Percentiles rank a stretch among this genome's conserved stretches.
Evolutionary conservation across 1,140 invertebrate species (phyloP).

Genomic region (Drosophila tristis): DNA sequence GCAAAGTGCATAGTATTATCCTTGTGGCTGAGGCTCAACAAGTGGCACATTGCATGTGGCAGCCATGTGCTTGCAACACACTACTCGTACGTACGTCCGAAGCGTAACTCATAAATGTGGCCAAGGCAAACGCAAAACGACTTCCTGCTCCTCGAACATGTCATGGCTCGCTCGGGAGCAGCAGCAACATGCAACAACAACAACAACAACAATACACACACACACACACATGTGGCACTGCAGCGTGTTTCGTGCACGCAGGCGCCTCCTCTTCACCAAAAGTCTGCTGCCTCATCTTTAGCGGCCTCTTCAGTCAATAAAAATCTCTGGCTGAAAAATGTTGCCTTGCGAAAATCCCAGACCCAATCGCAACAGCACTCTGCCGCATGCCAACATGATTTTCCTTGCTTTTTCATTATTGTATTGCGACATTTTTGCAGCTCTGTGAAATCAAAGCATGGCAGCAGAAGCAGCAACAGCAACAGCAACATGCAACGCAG

Average conservation of each 20-base stretch:
- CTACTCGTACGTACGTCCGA: constrained; percentile 26
- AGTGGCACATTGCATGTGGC: constrained; percentile 63
- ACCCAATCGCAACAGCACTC: constrained; percentile 31
- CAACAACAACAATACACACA: too few species aligned
- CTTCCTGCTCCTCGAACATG: constrained; percentile 80
- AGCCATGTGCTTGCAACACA: constrained; percentile 60
- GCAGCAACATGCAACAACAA: constrained; percentile 59
- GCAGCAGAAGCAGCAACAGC: constrained; percentile 34
- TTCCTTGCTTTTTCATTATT: constrained; percentile 79
- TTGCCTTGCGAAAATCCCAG: constrained; percentile 54
- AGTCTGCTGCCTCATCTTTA: constrained; percentile 39
- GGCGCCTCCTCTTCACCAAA: constrained; percentile 71
- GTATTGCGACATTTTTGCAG: constrained; percentile 81
- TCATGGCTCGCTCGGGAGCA: constrained; percentile 49
- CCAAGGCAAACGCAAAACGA: constrained; percentile 72
- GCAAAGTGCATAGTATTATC: constrained; percentile 19
- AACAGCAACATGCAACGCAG: constrained; percentile 48
- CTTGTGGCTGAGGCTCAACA: constrained; percentile 20
- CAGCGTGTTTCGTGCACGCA: constrained; percentile 77
- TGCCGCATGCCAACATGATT: constrained; percentile 77
- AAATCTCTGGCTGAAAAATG: constrained; percentile 70
- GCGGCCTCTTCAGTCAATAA: constrained; percentile 80
- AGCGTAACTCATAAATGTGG: constrained; percentile 78
- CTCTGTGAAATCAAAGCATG: constrained; percentile 76
- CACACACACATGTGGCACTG: constrained; percentile 32